Percentiles rank a stretch among this genome's conserved stretches.
These are phyloP conservation scores for Strigamia maritima DNA, from an alignment of 2,888 invertebrate species.

Conservation along the genomic window DNA sequence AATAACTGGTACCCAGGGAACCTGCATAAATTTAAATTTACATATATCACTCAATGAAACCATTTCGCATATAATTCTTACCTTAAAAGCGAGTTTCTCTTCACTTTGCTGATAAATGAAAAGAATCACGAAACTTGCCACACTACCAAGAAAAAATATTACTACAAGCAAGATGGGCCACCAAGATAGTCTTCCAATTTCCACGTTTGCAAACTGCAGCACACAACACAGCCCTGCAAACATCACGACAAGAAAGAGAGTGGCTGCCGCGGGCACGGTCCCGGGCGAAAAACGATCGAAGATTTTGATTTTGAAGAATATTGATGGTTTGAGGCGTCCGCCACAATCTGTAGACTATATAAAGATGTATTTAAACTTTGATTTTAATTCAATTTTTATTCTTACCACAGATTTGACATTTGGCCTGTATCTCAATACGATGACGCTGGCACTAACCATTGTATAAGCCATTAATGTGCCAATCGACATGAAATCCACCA, in stretches of 20 bases:
- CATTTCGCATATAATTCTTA: slow-evolving; percentile 28
- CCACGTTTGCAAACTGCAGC: slow-evolving; percentile 59
- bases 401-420: neutral
- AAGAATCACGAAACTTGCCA: slow-evolving; percentile 49
- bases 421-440: slow-evolving; percentile 77
- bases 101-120: slow-evolving; percentile 52
- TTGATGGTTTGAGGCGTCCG: slow-evolving; percentile 55
- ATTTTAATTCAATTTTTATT: neutral
- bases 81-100: slow-evolving; percentile 44
- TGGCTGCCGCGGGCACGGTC: slow-evolving; percentile 65
- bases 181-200: slow-evolving; percentile 60
- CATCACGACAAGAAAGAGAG: slow-evolving; percentile 65
- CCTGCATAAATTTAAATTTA: slow-evolving; percentile 60
- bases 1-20: slow-evolving; percentile 74
- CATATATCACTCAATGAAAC: neutral
- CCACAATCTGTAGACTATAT: slow-evolving; percentile 34
- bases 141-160: slow-evolving; percentile 47
- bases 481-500: slow-evolving; percentile 93
- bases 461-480: slow-evolving; percentile 78
- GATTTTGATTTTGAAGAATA: neutral
- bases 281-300: neutral
- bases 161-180: slow-evolving; percentile 62
- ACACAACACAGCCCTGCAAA: slow-evolving; percentile 65
- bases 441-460: slow-evolving; percentile 87
- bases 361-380: neutral